Conservation (phyloP, 2,113 vertebrate genomes). For the Brachypteracias leptosomus region DNA sequence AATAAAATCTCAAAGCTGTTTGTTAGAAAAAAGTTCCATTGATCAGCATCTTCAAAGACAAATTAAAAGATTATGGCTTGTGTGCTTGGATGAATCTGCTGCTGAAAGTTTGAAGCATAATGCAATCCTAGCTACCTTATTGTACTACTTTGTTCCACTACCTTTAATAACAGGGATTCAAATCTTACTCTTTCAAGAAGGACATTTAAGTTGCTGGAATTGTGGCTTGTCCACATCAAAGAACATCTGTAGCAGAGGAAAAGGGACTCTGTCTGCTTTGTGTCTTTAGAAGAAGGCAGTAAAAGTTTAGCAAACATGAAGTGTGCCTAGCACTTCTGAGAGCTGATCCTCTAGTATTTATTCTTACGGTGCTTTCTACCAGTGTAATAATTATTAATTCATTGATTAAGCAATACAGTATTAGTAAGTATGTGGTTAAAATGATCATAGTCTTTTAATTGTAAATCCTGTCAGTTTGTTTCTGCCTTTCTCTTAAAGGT, state of each 20-base stretch:
- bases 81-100: neutral
- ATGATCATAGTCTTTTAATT: neutral
- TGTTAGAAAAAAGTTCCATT: neutral
- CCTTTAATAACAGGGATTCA: neutral
- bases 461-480: neutral
- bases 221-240: neutral
- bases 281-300: neutral
- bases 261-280: neutral
- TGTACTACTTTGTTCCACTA: neutral
- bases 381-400: neutral
- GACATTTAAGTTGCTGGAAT: neutral
- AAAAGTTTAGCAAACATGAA: neutral
- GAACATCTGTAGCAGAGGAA: neutral
- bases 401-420: neutral
- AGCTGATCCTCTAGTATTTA: neutral
- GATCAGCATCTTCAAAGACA: conserved; percentile 9
- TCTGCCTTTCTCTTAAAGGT: neutral
- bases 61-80: neutral
- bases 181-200: neutral
- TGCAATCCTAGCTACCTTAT: neutral
- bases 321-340: neutral
- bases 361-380: neutral
- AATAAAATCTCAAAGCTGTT: neutral
- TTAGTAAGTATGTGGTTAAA: neutral
- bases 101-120: neutral